These are phyloP conservation scores for Bombylius major DNA, from an alignment of 2,888 invertebrate genomes.

Conservation along the genomic window DNA sequence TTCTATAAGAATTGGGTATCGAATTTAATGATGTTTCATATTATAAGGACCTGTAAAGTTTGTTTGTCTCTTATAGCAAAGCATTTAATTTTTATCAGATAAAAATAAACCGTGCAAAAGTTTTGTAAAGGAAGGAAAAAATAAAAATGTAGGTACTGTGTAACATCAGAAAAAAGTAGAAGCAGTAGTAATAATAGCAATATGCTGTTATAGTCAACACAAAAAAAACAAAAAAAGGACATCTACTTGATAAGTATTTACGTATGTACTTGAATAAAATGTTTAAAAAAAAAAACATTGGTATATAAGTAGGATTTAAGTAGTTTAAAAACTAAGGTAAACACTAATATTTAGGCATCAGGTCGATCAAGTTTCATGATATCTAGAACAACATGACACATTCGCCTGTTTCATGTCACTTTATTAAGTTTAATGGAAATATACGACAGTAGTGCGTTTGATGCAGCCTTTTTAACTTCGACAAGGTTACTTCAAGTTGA, in stretches of 20 bases:
- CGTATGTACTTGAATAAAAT: no score
- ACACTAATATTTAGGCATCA: conserved; percentile 7
- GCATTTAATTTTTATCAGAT: conserved; percentile 2
- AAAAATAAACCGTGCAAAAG: neutral
- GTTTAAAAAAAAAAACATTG: no score
- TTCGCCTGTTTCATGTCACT: conserved; percentile 10
- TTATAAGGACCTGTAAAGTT: neutral
- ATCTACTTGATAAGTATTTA: no score
- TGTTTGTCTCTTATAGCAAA: conserved; percentile 7
- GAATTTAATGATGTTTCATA: conserved; percentile 11
- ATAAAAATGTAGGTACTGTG: no score
- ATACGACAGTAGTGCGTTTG: conserved; percentile 4
- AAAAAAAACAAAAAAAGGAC: no score
- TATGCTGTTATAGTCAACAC: no score
- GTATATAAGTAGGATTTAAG: no score
- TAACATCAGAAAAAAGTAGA: no score
- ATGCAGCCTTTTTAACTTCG: conserved; percentile 5
- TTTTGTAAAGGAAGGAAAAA: no score
- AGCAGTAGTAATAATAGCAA: no score
- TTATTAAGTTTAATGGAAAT: conserved; percentile 5
- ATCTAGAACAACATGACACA: conserved; percentile 10
- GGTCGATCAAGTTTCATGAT: conserved; percentile 9
- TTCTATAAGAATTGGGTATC: neutral
- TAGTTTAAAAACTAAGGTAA: no score
- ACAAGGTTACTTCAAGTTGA: conserved; percentile 10